A percentile compares a stretch with the other conserved stretches of the same genome.
These are phyloP conservation scores for Lordiphosa collinella DNA, from an alignment of 1,140 invertebrate species.

Conservation along the genomic window DNA sequence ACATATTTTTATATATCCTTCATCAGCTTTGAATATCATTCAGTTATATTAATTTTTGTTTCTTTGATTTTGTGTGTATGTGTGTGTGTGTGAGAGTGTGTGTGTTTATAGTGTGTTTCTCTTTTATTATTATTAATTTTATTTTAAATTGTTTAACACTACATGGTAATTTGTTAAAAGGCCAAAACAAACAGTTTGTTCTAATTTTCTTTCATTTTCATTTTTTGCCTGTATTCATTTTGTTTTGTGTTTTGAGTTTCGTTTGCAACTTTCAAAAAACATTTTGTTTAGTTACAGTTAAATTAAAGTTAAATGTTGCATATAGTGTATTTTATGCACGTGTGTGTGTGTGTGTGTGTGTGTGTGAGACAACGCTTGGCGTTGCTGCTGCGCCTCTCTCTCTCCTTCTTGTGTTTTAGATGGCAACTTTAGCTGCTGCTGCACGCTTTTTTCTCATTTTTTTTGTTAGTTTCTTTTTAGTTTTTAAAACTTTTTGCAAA, in stretches of 20 bases:
- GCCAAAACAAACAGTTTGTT: slow-evolving; percentile 5
- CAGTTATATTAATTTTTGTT: too few species aligned
- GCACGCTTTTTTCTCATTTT: not conserved
- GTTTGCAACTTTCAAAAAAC: not conserved
- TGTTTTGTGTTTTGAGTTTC: slow-evolving; percentile 1
- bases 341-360: slow-evolving; percentile 6
- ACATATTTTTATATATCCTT: not conserved
- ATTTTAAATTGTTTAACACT: slow-evolving; percentile 42
- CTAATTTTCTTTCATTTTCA: not conserved
- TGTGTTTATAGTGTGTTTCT: not conserved
- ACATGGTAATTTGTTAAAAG: slow-evolving; percentile 40
- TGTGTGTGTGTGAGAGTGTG: slow-evolving; percentile 1
- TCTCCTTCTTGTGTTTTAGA: not conserved
- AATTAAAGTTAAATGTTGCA: slow-evolving; percentile 7
- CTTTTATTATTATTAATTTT: slow-evolving; percentile 34
- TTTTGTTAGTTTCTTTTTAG: not conserved
- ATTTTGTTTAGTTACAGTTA: not conserved
- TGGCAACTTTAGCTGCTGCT: not conserved
- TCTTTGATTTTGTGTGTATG: not conserved
- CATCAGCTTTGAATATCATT: not conserved
- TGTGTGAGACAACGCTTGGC: slow-evolving; percentile 1
- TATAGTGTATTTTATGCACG: slow-evolving; percentile 1
- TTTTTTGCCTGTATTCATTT: slow-evolving; percentile 2
- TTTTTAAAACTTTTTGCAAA: not conserved
- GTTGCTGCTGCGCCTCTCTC: slow-evolving; percentile 2